phyloP scores from a whole-genome alignment of 2,113 vertebrate species.

The Probosciger aterrimus region DNA sequence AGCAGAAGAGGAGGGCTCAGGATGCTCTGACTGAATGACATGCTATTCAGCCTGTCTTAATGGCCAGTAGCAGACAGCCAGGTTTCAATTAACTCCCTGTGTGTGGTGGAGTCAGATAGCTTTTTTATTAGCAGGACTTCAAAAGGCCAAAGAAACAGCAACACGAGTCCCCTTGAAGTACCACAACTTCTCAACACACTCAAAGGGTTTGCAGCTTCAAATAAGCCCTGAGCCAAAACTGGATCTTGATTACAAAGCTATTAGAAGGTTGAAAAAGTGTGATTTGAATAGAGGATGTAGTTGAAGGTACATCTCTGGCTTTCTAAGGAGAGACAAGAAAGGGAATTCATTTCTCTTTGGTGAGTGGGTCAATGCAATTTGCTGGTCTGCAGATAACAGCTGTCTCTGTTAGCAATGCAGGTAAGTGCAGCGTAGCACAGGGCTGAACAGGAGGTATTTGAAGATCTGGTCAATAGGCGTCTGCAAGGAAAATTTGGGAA shows the following conservation, averaged over 20 bases:
- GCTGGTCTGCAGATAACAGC: neutral
- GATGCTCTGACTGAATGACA: neutral
- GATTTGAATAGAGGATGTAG: neutral
- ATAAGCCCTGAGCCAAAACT: neutral
- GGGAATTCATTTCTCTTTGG: neutral
- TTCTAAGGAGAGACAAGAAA: neutral
- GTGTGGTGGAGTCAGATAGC: neutral
- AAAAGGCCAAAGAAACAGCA: constrained; percentile 31
- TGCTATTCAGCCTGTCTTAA: neutral
- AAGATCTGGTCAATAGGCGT: neutral
- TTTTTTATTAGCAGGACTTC: neutral
- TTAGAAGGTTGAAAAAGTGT: neutral
- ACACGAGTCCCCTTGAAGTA: neutral
- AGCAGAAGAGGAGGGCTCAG: neutral
- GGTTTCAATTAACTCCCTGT: constrained; percentile 16
- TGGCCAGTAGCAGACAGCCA: neutral
- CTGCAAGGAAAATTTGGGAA: neutral
- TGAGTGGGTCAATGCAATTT: neutral
- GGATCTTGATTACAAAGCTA: constrained; percentile 12
- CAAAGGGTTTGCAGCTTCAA: neutral
- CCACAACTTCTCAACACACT: neutral
- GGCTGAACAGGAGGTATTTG: neutral
- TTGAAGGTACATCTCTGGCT: neutral
- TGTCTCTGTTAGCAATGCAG: neutral
- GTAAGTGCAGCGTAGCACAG: neutral